phyloP scores from a whole-genome alignment of 2,797 vertebrate species.

The Morelia viridis region DNA sequence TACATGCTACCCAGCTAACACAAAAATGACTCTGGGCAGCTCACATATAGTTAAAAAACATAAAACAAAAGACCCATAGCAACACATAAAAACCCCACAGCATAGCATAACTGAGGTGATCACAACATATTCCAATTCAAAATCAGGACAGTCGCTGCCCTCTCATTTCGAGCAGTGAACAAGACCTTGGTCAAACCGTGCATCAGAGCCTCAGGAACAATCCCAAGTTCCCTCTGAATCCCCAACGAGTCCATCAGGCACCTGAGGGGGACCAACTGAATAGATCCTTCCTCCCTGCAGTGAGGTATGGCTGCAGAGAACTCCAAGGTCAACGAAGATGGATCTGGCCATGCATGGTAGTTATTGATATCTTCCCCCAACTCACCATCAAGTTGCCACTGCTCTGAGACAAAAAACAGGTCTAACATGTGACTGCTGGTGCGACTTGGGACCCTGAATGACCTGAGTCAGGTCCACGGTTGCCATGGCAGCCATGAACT shows the following conservation, averaged over 20 bases:
- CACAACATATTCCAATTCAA: neutral
- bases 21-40: neutral
- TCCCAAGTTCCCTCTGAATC: neutral
- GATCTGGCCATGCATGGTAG: neutral
- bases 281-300: neutral
- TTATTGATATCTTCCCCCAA: neutral
- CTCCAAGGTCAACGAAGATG: neutral
- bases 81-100: neutral
- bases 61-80: neutral
- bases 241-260: neutral
- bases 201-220: neutral
- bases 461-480: neutral
- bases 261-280: neutral
- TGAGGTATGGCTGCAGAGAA: neutral
- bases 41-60: neutral
- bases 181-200: neutral
- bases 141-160: neutral
- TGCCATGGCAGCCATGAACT: neutral
- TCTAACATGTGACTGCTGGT: neutral
- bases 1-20: neutral
- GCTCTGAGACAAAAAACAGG: neutral
- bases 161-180: neutral
- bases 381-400: neutral
- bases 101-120: neutral
- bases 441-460: neutral